Evolutionary conservation across 2,888 invertebrate genomes (phyloP).

Genomic region (Troides oblongomaculatus): DNA sequence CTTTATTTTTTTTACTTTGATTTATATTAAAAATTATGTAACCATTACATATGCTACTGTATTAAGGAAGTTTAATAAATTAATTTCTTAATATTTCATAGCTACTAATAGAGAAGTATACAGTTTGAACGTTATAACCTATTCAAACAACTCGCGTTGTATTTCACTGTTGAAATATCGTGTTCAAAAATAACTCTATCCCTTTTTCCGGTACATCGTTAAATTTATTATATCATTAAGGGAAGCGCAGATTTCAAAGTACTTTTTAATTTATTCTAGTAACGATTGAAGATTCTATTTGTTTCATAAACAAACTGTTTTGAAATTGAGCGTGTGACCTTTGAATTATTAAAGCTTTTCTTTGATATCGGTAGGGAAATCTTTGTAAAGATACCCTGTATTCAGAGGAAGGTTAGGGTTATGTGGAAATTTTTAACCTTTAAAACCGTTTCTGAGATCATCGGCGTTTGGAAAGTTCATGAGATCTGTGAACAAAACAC

Average conservation of each 20-base stretch:
- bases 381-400: too few relatives aligned
- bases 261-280: too few relatives aligned
- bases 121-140: constrained; percentile 8
- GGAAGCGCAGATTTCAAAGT: not conserved
- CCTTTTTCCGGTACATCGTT: constrained; percentile 7
- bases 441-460: too few relatives aligned
- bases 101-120: not conserved
- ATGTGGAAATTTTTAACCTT: too few relatives aligned
- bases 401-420: too few relatives aligned
- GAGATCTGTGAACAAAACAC: too few relatives aligned
- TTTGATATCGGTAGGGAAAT: too few relatives aligned
- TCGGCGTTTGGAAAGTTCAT: too few relatives aligned
- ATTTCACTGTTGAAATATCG: constrained; percentile 14
- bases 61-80: not conserved
- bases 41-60: not conserved
- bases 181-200: constrained; percentile 10
- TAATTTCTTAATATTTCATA: not conserved
- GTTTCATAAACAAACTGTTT: not conserved
- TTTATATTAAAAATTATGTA: not conserved
- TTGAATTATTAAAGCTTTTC: too few relatives aligned
- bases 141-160: not conserved
- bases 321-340: not conserved
- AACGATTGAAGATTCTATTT: not conserved
- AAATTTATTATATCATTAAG: constrained; percentile 8
- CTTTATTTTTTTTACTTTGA: not conserved